Evolutionary conservation across 1,140 invertebrate genomes (phyloP).

Genomic region (Caerostris darwini): DNA sequence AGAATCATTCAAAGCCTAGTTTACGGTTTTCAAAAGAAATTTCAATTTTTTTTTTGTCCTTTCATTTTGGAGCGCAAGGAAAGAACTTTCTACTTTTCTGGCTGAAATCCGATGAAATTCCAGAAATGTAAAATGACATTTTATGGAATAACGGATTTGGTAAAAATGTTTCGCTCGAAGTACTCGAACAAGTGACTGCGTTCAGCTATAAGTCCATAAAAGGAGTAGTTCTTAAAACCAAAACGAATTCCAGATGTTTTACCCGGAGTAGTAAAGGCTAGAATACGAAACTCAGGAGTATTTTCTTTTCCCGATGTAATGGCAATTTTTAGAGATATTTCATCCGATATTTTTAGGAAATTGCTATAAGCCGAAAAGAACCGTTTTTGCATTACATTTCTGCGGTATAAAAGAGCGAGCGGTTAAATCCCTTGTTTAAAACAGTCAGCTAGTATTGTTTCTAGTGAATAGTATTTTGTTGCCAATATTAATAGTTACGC

Average conservation of each 20-base stretch:
- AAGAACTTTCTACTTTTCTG: neutral
- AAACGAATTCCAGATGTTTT: neutral
- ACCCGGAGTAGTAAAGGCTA: neutral
- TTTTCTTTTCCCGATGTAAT: neutral
- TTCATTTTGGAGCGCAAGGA: no score
- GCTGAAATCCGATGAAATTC: neutral
- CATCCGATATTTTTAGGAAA: neutral
- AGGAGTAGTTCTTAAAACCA: slow-evolving; percentile 4
- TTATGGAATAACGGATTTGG: neutral
- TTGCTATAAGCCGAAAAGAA: neutral
- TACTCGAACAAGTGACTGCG: neutral
- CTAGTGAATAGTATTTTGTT: no score
- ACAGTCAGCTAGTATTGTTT: neutral
- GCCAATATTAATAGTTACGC: no score
- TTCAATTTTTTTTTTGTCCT: no score
- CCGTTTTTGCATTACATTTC: neutral
- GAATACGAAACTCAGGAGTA: neutral
- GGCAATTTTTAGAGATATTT: neutral
- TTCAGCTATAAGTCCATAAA: neutral
- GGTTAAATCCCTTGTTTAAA: neutral
- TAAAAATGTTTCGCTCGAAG: neutral
- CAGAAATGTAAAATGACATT: neutral
- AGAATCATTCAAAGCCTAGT: no score
- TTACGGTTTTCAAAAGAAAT: no score
- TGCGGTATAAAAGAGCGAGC: neutral